These are phyloP conservation scores for Cephus nigrinus DNA, from an alignment of 2,888 invertebrate species.

Conservation along the genomic window DNA sequence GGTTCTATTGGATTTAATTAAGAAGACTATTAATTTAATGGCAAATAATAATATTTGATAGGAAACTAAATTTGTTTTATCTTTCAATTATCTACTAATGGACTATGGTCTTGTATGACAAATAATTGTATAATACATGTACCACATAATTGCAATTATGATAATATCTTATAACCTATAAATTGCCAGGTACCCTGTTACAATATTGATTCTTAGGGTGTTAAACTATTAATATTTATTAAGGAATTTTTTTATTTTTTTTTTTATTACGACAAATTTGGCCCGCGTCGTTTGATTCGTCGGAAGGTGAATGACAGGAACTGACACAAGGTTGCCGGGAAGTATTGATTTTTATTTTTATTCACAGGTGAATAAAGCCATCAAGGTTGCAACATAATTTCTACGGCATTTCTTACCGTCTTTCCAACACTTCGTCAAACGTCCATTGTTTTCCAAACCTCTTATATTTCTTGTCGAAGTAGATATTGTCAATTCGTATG, in stretches of 20 bases:
- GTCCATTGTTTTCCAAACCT: not conserved
- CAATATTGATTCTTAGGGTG: too few relatives aligned
- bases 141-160: too few relatives aligned
- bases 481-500: not conserved
- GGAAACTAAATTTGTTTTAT: not conserved
- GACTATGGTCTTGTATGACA: not conserved
- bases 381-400: not conserved
- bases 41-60: not conserved
- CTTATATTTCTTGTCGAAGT: not conserved
- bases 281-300: not conserved
- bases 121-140: not conserved
- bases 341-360: not conserved
- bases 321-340: not conserved
- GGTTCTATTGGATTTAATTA: slow-evolving; percentile 51
- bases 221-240: too few relatives aligned
- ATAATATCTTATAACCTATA: too few relatives aligned
- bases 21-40: slow-evolving; percentile 17
- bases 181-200: too few relatives aligned
- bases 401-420: not conserved
- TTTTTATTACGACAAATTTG: not conserved
- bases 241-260: too few relatives aligned
- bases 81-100: not conserved
- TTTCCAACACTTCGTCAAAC: not conserved
- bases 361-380: not conserved
- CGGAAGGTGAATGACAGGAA: not conserved